Base-by-base conservation (phyloP, 35 echinoderm and acorn worm genomes). In the Apostichopus japonicus region DNA sequence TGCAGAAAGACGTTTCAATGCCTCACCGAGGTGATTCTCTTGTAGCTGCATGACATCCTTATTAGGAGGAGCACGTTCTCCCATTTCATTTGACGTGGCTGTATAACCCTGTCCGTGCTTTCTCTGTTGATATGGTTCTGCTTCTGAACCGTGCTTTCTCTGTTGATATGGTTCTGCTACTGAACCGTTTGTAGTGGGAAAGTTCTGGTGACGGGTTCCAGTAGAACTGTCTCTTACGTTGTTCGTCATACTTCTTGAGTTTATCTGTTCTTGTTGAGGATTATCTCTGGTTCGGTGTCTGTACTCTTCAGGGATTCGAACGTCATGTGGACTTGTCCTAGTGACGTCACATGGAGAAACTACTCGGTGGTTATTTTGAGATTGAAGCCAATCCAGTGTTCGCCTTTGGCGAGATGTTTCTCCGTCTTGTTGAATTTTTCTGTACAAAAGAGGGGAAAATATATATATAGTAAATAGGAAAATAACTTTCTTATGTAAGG, bases 301-400 rank as follows among this genome's bases (percentile, higher is more conserved):
- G n/a, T 23, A 75, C 71, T 75, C 71, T 4, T 75, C 71, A 19
- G 0, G 71, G 4, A 52, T n/a, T 54, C 15, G 54, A 24, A 5
- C 44, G 0, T 10, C 13, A 3, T 72, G 22, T 10, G n/a, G 61
- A 44, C 51, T 89, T 6, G 19, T 72, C 9, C 4, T 51, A 19
- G 27, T 17, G 23, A 72, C 16, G 62, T 73, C 52, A 8, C 44
- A 25, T 72, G 59, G 86, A 22, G 86, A 33, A 16, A 82, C 79
- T 10, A 21, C 13, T 19, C 72, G 65, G 24, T n/a, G 16, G 72
- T 19, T 65, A 14, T 33, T 67, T 33, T 89, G 86, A 89, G 86
- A 19, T 53, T 65, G 86, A 72, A 89, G 86, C 86, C 86, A 89
- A 22, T 89, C 62, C 24, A 72, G 10, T 14, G 86, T 89, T 8